Base-by-base conservation (phyloP, 2,113 vertebrate genomes). In the Microtus montanus region DNA sequence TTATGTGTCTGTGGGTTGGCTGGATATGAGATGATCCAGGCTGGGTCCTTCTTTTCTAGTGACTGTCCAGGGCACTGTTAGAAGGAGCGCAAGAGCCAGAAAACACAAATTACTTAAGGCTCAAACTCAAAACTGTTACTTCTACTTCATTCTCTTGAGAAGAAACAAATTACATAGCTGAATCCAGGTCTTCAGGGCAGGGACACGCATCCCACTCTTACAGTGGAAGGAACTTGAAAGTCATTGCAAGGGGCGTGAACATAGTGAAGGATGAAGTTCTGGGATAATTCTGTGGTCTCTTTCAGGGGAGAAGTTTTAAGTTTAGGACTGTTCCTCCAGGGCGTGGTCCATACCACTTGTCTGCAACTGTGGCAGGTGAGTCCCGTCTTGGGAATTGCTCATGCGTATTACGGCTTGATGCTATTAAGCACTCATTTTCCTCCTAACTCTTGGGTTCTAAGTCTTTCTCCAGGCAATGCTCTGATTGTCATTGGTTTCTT, bases 401-500 rank as follows among this genome's bases (percentile, higher is more conserved):
- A 87, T 47, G 14, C 64, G 7, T 63, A 30, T 73, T 44, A 41
- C 63, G 47, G 75, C 70, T 74, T 49, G 54, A 64, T 58, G 47
- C 61, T 91, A 61, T 68, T 14, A 44, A 90, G 24, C 28, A 75
- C 17, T 94, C 66, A 41, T 10, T 86, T 49, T 87, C 15, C 70
- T 95, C 74, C 82, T 22, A 66, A 54, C 4, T 41, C 47, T 86
- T 91, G 41, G 44, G 20, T 68, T 82, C 52, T 52, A 54, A 49
- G 38, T 7, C 38, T 5, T 47, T 87, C 17, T 47, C 52, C 12
- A 71, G 71, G 38, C 33, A 78, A 66, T 2, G 10, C 35, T 94
- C 64, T 91, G 78, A n/a, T 93, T 77, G 77, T 86, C 92, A 52
- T 71, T 73, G 68, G 52, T 35, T 78, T 91, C 44, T 75, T 82